phyloP scores from a whole-genome alignment of 1,140 invertebrate genomes.

The Gryon sp. region DNA sequence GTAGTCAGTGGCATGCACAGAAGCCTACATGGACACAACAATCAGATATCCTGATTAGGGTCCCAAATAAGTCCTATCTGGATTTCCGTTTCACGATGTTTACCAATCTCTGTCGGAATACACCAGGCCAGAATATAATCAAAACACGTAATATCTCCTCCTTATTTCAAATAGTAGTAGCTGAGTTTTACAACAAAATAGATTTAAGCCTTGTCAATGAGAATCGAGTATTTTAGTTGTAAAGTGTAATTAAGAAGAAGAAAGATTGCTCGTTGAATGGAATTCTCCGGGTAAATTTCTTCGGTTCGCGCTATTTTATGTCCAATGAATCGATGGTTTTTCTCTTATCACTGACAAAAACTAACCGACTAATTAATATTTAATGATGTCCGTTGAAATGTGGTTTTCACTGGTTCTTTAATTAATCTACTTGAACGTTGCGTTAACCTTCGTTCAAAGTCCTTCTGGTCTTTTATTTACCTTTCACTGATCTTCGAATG shows the following conservation, averaged over 20 bases:
- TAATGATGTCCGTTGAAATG: conserved; percentile 22
- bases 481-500: conserved; percentile 54
- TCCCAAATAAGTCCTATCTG: conserved; percentile 59
- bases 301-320: conserved; percentile 2
- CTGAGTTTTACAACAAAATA: conserved; percentile 6
- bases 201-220: no score
- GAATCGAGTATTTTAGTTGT: no score
- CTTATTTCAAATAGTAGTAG: conserved; percentile 15
- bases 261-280: background rate
- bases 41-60: conserved; percentile 59
- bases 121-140: conserved; percentile 36
- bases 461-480: conserved; percentile 54
- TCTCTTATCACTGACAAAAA: conserved; percentile 15
- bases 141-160: conserved; percentile 37
- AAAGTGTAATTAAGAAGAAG: conserved; percentile 9
- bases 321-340: conserved; percentile 25
- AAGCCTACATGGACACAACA: conserved; percentile 48
- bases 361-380: conserved; percentile 42
- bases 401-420: conserved; percentile 43
- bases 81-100: conserved; percentile 54
- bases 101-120: conserved; percentile 31
- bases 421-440: conserved; percentile 46
- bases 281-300: background rate
- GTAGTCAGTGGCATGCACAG: conserved; percentile 30
- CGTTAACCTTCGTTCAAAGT: conserved; percentile 40